Conservation (phyloP, 2,113 vertebrate species). For the Phalacrocorax brasilianus region DNA sequence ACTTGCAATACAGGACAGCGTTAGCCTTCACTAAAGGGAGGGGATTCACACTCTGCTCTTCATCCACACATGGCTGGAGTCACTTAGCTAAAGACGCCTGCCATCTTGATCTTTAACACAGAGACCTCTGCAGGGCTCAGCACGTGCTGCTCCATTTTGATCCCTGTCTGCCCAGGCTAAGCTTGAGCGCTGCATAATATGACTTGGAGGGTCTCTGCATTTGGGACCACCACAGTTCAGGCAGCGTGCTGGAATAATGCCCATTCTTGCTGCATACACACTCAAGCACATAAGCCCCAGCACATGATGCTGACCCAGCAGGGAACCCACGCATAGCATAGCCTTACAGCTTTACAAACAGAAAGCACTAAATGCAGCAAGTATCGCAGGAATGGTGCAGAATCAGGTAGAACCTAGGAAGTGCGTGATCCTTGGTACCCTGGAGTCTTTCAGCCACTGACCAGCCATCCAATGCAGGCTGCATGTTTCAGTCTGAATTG, state of each 20-base stretch:
- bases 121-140: not conserved
- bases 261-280: not conserved
- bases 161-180: not conserved
- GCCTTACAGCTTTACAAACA: not conserved
- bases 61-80: not conserved
- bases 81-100: fast-evolving
- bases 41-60: not conserved
- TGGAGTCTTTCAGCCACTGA: not conserved
- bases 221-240: not conserved
- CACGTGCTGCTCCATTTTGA: not conserved
- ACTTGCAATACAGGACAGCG: not conserved
- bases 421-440: not conserved
- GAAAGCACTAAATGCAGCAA: not conserved
- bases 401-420: not conserved
- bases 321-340: not conserved
- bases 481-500: not conserved
- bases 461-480: not conserved
- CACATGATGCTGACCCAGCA: not conserved
- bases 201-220: not conserved
- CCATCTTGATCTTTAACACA: not conserved
- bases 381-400: not conserved
- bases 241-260: fast-evolving
- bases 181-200: fast-evolving
- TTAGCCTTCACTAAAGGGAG: not conserved
- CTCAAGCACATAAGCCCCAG: fast-evolving